Evolutionary conservation across 1,140 invertebrate species (phyloP), one percentile per base, ranked within the genome.

Genomic region (Ceratoteleas bidentatus): DNA sequence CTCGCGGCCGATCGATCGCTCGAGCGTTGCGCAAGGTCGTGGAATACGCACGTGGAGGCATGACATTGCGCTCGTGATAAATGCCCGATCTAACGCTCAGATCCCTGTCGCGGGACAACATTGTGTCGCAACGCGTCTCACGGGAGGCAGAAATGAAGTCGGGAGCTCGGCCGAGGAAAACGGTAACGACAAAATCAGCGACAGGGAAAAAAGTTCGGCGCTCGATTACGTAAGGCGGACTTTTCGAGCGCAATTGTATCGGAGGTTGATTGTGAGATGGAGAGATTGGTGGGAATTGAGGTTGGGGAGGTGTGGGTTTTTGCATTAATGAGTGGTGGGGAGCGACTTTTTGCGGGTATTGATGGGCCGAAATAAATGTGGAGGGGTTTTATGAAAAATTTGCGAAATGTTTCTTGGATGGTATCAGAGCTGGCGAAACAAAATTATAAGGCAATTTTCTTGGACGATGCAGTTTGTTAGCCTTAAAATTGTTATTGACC

Each of bases 11-110:
- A 84, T 85, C 75, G 81, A 84, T 85, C 70, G 72, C 70, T 73
- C 40, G n/a, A n/a, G 54, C 49, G 68, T 85, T 84, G 83, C 80
- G 79, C 85, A 74, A 78, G 83, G 81, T 86, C 85, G 81, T 64
- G 75, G 60, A 53, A 56, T 73, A 72, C 76, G 68, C 76, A 68
- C 83, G 57, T 64, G 61, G 82, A 64, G 69, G 83, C 75, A 70
- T 81, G 76, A 84, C 68, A 81, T 78, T 69, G 81, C 81, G 72
- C 76, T 60, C 49, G 70, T 68, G 74, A 83, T 79, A 79, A 79
- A 83, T 83, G 38, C 62, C n/a, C 69, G 66, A 75, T 76, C 62
- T 68, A 68, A 68, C 62, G 49, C 58, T 72, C 50, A 75, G 69
- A 85, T 83, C 79, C 47, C 66, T 80, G 77, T 82, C 66, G 79